phyloP scores from a whole-genome alignment of 2,113 vertebrate genomes.

The Leptosomus discolor region DNA sequence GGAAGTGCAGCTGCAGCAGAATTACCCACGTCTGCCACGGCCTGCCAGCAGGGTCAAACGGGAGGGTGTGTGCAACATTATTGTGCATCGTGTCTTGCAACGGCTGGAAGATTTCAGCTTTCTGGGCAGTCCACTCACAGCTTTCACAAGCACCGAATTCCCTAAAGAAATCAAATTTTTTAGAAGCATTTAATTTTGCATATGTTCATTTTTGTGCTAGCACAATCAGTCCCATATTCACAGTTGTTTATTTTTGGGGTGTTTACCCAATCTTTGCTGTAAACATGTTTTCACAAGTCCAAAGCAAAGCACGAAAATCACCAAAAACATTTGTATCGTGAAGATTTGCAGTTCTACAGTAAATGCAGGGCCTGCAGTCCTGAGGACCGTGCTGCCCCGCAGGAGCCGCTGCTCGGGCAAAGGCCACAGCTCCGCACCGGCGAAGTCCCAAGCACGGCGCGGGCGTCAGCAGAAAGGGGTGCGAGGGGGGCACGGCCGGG shows the following conservation, averaged over 20 bases:
- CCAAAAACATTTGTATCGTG: background rate
- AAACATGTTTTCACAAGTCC: background rate
- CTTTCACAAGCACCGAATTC: background rate
- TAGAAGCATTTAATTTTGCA: background rate
- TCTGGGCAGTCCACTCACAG: background rate
- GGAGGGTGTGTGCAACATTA: fast-evolving
- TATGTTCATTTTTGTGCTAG: background rate
- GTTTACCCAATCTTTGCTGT: background rate
- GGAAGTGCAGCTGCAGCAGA: background rate
- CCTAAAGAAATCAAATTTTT: background rate
- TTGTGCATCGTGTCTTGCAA: fast-evolving
- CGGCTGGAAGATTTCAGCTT: background rate
- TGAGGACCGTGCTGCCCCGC: no score
- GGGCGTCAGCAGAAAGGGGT: no score
- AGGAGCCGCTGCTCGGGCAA: no score
- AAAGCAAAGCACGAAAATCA: background rate
- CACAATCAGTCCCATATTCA: background rate
- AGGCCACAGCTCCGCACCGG: no score
- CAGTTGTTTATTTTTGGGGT: background rate
- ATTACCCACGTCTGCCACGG: background rate
- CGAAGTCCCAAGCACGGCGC: no score
- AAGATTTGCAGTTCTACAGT: background rate
- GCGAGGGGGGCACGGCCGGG: fast-evolving
- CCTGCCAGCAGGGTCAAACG: background rate
- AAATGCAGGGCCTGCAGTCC: no score